Evolutionary conservation across 2,797 vertebrate species (phyloP).

Genomic region (Neosilurus mollespiculum): DNA sequence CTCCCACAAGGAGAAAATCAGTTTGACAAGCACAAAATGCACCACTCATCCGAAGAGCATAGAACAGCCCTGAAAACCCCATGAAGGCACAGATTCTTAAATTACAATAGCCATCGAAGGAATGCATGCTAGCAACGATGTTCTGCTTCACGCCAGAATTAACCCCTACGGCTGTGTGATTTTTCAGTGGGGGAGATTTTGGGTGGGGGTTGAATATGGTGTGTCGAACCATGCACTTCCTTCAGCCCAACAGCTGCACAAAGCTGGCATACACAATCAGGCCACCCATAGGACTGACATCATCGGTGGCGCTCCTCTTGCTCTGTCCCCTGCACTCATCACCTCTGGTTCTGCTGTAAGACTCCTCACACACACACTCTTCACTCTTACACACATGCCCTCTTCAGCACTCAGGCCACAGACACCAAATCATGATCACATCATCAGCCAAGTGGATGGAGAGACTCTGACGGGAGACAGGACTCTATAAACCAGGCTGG

Average conservation of each 20-base stretch:
- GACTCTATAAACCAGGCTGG: not conserved
- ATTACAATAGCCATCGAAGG: constrained; percentile 61
- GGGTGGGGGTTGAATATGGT: not conserved
- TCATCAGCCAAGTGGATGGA: constrained; percentile 15
- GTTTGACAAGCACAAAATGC: constrained; percentile 64
- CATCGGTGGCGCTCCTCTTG: constrained; percentile 29
- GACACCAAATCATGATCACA: constrained; percentile 34
- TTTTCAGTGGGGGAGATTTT: constrained; percentile 61
- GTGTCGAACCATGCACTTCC: constrained; percentile 44
- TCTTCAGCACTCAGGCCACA: constrained; percentile 6
- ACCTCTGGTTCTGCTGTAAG: constrained; percentile 41
- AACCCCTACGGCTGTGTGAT: constrained; percentile 69
- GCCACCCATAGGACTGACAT: constrained; percentile 49
- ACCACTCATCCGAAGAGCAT: constrained; percentile 63
- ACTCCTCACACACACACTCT: not conserved
- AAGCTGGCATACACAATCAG: constrained; percentile 54
- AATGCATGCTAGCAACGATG: constrained; percentile 71
- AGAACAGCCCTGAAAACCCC: constrained; percentile 48
- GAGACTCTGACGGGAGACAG: constrained; percentile 15
- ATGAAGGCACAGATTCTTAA: constrained; percentile 62
- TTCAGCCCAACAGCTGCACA: constrained; percentile 51
- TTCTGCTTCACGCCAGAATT: constrained; percentile 58
- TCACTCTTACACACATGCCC: constrained; percentile 14
- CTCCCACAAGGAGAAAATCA: constrained; percentile 28
- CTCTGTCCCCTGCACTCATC: constrained; percentile 29